These are phyloP conservation scores for Callocephalon fimbriatum DNA, from an alignment of 2,113 vertebrate genomes.

Conservation along the genomic window DNA sequence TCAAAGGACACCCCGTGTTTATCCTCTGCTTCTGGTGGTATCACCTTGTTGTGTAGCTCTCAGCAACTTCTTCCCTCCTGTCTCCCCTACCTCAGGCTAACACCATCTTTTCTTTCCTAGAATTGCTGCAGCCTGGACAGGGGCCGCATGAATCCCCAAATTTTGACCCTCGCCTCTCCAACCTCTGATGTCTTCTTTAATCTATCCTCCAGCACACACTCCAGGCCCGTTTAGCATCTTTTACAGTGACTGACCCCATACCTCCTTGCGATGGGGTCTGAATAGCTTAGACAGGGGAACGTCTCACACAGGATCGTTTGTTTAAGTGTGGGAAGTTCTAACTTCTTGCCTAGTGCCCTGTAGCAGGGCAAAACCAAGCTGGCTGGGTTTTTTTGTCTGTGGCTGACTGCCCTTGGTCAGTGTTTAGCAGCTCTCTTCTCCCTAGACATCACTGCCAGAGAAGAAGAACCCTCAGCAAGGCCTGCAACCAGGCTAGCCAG, in stretches of 20 bases:
- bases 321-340: background rate
- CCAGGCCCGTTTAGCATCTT: background rate
- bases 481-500: background rate
- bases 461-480: background rate
- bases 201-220: background rate
- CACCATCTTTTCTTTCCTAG: background rate
- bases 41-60: background rate
- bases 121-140: background rate
- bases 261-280: background rate
- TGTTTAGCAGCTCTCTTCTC: background rate
- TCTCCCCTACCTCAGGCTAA: background rate
- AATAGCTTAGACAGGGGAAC: background rate
- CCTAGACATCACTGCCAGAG: background rate
- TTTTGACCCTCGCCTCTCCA: background rate
- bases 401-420: background rate
- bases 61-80: background rate
- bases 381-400: background rate
- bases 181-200: background rate
- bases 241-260: background rate
- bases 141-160: background rate
- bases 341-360: background rate
- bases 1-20: background rate
- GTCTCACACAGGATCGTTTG: background rate
- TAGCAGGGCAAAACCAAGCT: background rate
- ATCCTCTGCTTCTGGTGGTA: background rate